Evolutionary conservation across 2,113 vertebrate genomes (phyloP).

Genomic region (Nesogale talazaci): DNA sequence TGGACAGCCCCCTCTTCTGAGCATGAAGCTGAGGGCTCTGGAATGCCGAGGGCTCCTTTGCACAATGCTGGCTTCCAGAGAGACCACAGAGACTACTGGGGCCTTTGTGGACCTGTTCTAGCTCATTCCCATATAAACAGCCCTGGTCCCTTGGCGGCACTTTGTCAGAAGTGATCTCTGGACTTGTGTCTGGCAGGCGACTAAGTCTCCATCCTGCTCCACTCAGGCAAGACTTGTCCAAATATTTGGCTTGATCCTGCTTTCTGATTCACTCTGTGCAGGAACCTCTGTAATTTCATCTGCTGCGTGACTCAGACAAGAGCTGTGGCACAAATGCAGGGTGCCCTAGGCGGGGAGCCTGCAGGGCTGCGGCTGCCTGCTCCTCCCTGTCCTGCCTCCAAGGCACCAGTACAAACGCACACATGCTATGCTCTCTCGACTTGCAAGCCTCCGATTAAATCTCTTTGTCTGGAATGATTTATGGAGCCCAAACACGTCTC

Average conservation of each 20-base stretch:
- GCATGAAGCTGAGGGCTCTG: background rate
- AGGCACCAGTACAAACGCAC: conserved; percentile 88
- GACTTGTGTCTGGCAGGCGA: conserved; percentile 24
- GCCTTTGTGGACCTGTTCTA: background rate
- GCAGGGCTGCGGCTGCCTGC: background rate
- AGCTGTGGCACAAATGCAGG: background rate
- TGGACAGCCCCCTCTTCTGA: background rate
- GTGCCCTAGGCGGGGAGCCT: background rate
- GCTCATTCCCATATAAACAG: background rate
- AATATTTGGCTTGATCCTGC: conserved; percentile 77
- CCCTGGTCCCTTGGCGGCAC: background rate
- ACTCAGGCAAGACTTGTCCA: conserved; percentile 71
- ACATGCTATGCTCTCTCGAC: conserved; percentile 83
- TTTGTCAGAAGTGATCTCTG: conserved; percentile 47
- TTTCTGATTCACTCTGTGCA: conserved; percentile 79
- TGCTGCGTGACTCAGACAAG: conserved; percentile 75
- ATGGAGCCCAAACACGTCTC: conserved; percentile 85
- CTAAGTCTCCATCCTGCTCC: conserved; percentile 28
- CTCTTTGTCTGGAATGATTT: conserved; percentile 91
- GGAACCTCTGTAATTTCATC: conserved; percentile 80
- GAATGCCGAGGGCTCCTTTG: background rate
- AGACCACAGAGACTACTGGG: background rate
- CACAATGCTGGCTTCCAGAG: fast-evolving
- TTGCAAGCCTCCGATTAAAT: conserved; percentile 88
- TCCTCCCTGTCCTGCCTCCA: conserved; percentile 61